phyloP scores from a whole-genome alignment of 2,888 invertebrate species.

The Endomychus coccineus region DNA sequence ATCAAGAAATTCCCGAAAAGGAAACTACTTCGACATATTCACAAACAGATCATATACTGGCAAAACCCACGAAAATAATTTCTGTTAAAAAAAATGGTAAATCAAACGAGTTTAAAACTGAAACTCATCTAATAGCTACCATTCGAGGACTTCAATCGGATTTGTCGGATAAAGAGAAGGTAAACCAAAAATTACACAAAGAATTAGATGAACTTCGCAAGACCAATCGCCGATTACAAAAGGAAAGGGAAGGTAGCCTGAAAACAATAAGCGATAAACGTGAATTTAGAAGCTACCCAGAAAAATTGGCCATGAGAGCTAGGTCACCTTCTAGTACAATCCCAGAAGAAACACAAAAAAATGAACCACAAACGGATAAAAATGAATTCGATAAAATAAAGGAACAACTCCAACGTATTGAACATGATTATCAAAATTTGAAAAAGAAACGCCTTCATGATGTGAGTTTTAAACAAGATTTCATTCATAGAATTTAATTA shows the following conservation, averaged over 20 bases:
- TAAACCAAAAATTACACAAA: conserved; percentile 61
- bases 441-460: conserved; percentile 75
- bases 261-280: conserved; percentile 40
- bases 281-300: conserved; percentile 37
- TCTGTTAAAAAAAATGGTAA: conserved; percentile 13
- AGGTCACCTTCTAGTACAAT: conserved; percentile 18
- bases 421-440: conserved; percentile 66
- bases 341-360: conserved; percentile 44
- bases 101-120: conserved; percentile 53
- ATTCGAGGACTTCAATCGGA: conserved; percentile 72
- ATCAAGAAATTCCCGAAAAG: conserved; percentile 33
- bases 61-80: conserved; percentile 17
- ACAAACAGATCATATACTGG: conserved; percentile 31
- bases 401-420: conserved; percentile 48
- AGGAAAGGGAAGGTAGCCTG: conserved; percentile 60
- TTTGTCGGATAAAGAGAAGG: conserved; percentile 65
- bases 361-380: conserved; percentile 47
- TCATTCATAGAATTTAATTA: no score
- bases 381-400: conserved; percentile 58
- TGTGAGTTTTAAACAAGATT: conserved; percentile 63
- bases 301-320: conserved; percentile 38
- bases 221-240: conserved; percentile 67
- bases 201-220: conserved; percentile 71
- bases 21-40: conserved; percentile 32
- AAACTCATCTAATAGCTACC: conserved; percentile 69